Base-by-base conservation (phyloP, 2,888 invertebrate species). In the Boloria selene region DNA sequence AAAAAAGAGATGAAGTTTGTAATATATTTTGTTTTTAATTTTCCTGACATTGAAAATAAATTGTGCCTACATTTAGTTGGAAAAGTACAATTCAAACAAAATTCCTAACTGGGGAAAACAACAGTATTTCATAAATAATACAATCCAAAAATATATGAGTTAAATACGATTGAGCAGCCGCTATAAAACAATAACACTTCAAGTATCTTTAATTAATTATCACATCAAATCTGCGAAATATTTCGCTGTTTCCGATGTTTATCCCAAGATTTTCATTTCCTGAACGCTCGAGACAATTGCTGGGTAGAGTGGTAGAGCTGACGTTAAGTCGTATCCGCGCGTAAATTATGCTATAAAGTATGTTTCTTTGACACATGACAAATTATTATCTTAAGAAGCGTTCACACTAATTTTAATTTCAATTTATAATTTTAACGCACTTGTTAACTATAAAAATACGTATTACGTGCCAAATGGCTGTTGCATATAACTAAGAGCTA, bases 311-410 rank as follows among this genome's bases (percentile, higher is more conserved):
- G 22, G 22, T 22, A 31, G 47, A 45, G 47, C 16, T 55, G 50
- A 47, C 54, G 62, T 56, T 49, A 44, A 51, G 63, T 50, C 56
- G 56, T 56, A 17, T 51, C 63, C 50, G 44, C 42, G 56, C 56
- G 69, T 75, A 77, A 78, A 81, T 79, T 73, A 73, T 71, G 65
- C 70, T 65, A 65, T 71, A 70, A 68, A 68, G 64, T 50, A 65
- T 53, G 52, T 47, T n/a, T 65, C 60, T 68, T 55, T 68, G 68
- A 61, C 68, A 59, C 54, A 58, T 53, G 53, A 63, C 68, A 68
- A 64, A 61, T 22, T 22, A 64, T 62, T 60, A 50, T 38, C 44
- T 49, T 42, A 68, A 51, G 60, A 55, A 47, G 42, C 45, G 53
- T 59, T 31, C 54, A 68, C 56, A 68, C 58, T 16, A 18, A 4